A percentile compares a stretch with the other conserved stretches of the same genome.
Conservation (phyloP, 2,113 vertebrate genomes). For the Strix aluco region DNA sequence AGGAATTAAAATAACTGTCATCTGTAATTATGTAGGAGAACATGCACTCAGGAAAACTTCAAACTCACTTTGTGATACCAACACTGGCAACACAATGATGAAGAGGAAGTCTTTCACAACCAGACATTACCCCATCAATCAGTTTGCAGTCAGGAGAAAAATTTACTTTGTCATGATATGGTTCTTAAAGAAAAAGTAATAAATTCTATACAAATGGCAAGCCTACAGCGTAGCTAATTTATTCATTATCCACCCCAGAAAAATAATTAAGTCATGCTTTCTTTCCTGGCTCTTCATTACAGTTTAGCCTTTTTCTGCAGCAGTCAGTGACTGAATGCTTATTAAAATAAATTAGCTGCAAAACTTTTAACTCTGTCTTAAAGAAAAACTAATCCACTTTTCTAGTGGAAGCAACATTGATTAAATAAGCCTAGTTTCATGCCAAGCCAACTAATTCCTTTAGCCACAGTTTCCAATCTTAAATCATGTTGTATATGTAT, state of each 20-base stretch:
- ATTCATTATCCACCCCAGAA: constrained; percentile 83
- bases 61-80: constrained; percentile 50
- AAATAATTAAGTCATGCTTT: constrained; percentile 85
- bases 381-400: constrained; percentile 81
- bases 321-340: constrained; percentile 77
- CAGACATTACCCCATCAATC: constrained; percentile 72
- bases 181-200: constrained; percentile 81
- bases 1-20: constrained; percentile 50
- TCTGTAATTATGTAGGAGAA: constrained; percentile 63
- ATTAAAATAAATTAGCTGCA: constrained; percentile 85
- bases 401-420: constrained; percentile 76
- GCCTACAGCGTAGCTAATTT: constrained; percentile 80
- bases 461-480: constrained; percentile 76
- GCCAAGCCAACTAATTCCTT: constrained; percentile 80
- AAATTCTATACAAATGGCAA: constrained; percentile 78
- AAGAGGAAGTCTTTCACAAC: constrained; percentile 63
- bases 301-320: constrained; percentile 73
- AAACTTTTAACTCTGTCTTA: constrained; percentile 83
- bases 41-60: constrained; percentile 57
- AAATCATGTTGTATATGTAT: constrained; percentile 76
- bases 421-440: constrained; percentile 80
- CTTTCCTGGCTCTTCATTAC: constrained; percentile 75
- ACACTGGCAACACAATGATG: constrained; percentile 52
- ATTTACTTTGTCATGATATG: constrained; percentile 80
- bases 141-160: constrained; percentile 75